Conservation (phyloP, 2,888 invertebrate species). For the Perizoma affinitatum region DNA sequence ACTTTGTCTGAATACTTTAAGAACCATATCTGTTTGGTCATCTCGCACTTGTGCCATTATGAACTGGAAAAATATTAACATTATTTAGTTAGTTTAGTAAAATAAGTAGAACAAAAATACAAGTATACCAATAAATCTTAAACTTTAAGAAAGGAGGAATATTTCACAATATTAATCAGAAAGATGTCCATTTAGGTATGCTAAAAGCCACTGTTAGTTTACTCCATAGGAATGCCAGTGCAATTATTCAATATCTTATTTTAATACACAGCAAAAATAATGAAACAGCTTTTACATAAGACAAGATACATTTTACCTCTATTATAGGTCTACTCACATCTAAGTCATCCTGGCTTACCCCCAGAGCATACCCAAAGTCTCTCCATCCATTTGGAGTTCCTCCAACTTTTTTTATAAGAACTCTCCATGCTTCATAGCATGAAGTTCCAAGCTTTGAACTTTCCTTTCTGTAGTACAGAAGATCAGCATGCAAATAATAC, state of each 20-base stretch:
- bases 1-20: conserved; percentile 80
- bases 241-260: too few relatives aligned
- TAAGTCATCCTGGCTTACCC: conserved; percentile 66
- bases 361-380: conserved; percentile 67
- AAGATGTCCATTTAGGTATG: too few relatives aligned
- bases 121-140: too few relatives aligned
- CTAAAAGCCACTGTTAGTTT: too few relatives aligned
- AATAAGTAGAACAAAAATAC: too few relatives aligned
- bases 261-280: too few relatives aligned
- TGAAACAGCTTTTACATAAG: too few relatives aligned
- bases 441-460: conserved; percentile 65
- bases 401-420: conserved; percentile 67
- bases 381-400: conserved; percentile 72
- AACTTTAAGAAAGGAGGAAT: too few relatives aligned
- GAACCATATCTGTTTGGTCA: conserved; percentile 80
- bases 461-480: conserved; percentile 70
- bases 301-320: too few relatives aligned
- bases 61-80: conserved; percentile 63
- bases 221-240: too few relatives aligned
- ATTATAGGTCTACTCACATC: conserved; percentile 62
- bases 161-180: too few relatives aligned
- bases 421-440: conserved; percentile 73
- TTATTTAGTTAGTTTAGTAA: too few relatives aligned
- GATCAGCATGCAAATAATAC: conserved; percentile 65
- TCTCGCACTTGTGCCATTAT: conserved; percentile 81